A percentile compares a stretch with the other conserved stretches of the same genome.
Conservation (phyloP, 37 sponge, comb jelly and placozoan genomes). For the Tethya wilhelma region DNA sequence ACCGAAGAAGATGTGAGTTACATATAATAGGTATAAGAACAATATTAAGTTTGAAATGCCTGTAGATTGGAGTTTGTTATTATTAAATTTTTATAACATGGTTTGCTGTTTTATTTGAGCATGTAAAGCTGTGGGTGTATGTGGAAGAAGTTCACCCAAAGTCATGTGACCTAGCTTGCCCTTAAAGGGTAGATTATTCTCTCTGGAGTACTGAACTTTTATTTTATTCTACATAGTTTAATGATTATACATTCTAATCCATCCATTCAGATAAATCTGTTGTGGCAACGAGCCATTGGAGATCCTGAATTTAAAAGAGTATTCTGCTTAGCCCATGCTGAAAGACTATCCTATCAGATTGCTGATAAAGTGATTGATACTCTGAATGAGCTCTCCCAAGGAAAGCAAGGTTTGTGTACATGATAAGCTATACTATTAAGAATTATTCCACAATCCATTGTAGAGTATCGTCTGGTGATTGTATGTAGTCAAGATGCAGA, state of each 20-base stretch:
- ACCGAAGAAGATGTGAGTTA: slow-evolving; percentile 68
- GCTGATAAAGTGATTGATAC: slow-evolving; percentile 27
- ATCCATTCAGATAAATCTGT: slow-evolving; percentile 46
- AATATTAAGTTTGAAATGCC: no score
- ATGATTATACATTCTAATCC: background rate
- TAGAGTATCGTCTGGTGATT: slow-evolving; percentile 52
- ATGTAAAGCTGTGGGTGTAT: background rate
- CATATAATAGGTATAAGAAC: no score
- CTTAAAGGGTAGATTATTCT: no score
- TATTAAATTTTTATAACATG: no score
- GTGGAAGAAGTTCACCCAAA: background rate
- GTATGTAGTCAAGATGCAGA: slow-evolving; percentile 51
- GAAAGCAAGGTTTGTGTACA: slow-evolving; percentile 14
- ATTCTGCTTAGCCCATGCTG: slow-evolving; percentile 66
- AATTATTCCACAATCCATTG: background rate
- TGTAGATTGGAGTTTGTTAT: no score
- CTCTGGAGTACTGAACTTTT: no score
- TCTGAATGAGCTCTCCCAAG: slow-evolving; percentile 39
- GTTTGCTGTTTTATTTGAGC: background rate
- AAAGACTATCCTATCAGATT: slow-evolving; percentile 64
- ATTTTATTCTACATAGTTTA: no score
- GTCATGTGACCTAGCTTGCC: background rate
- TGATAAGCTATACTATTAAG: no score
- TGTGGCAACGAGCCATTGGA: slow-evolving; percentile 67
- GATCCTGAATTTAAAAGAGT: slow-evolving; percentile 62